Evolutionary conservation across 2,888 invertebrate species (phyloP), one percentile per base, ranked within the genome.

Genomic region (Oxytorus armatus): DNA sequence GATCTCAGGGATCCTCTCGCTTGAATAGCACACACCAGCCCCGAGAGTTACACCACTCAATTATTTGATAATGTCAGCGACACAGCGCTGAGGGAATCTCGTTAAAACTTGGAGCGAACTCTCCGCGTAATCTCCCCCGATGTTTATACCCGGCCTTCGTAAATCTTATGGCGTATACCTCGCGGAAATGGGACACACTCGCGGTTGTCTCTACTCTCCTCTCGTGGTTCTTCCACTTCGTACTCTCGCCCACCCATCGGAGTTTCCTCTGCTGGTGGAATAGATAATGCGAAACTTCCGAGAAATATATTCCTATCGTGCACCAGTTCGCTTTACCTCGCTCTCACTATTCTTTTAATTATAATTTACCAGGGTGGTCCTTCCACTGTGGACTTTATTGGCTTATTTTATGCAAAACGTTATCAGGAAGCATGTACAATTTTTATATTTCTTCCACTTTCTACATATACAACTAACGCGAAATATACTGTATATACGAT

Each of bases 1-100:
- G 74, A 82, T 81, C 74, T 55, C 77, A 74, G 65, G 69, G 70
- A 81, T 76, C 29, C 66, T 61, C 82, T 77, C 68, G 73, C 83
- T 77, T 84, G 88, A 88, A 89, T 87, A 86, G 86, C 88, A 90
- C 90, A 88, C 88, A 89, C 88, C n/a, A n/a, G n/a, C n/a, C 88
- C 89, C 84, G 80, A 90, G 90, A 92, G 89, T 92, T 92, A 91
- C 90, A 90, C 88, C 90, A 90, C 92, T 92, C 92, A 92, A 92
- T 92, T 92, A 92, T 92, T 92, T 92, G 92, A 91, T 92, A 92
- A 92, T 92, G 91, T 89, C 89, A 87, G 88, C 90, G 90, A 88
- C 90, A 90, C 88, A 86, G 88, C 87, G 89, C 88, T 88, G 88
- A 89, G 89, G 90, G 89, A 89, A 90, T 88, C 91, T 91, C 92